These are phyloP conservation scores for Platorchestia sp. DNA, from an alignment of 1,140 invertebrate genomes.

Conservation along the genomic window DNA sequence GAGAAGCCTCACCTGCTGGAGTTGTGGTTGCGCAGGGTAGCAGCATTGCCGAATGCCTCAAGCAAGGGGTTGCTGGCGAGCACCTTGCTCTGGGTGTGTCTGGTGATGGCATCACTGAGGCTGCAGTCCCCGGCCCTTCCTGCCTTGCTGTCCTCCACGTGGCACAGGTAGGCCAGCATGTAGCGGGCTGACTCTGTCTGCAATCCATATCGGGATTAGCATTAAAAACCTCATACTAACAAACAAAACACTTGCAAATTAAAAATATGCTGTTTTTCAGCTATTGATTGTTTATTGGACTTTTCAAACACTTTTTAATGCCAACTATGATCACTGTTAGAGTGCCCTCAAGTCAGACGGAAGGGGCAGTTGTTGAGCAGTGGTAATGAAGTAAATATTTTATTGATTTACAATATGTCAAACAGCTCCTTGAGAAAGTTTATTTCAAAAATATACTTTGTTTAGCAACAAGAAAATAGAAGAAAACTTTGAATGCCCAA, in stretches of 20 bases:
- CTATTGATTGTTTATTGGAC: too few relatives aligned
- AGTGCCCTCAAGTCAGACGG: too few relatives aligned
- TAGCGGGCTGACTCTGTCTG: conserved; percentile 66
- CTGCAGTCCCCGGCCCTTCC: not conserved
- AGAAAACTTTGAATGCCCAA: not conserved
- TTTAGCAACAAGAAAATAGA: not conserved
- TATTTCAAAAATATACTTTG: not conserved
- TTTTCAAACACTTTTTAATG: too few relatives aligned
- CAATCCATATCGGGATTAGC: not conserved
- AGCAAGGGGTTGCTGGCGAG: conserved; percentile 95
- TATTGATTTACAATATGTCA: not conserved
- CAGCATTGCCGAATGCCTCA: conserved; percentile 97
- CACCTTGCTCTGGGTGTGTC: conserved; percentile 84
- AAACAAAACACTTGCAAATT: too few relatives aligned
- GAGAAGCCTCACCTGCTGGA: conserved; percentile 75
- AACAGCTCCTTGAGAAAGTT: not conserved
- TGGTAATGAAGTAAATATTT: too few relatives aligned
- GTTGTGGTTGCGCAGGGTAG: conserved; percentile 95
- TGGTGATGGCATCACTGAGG: conserved; percentile 54
- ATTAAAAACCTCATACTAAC: too few relatives aligned
- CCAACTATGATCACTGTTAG: too few relatives aligned
- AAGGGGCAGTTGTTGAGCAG: too few relatives aligned
- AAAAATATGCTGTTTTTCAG: too few relatives aligned
- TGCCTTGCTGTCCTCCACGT: conserved; percentile 58
- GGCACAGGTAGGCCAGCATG: conserved; percentile 62